Conservation (phyloP, 2,888 invertebrate species). For the Alsophila aescularia region DNA sequence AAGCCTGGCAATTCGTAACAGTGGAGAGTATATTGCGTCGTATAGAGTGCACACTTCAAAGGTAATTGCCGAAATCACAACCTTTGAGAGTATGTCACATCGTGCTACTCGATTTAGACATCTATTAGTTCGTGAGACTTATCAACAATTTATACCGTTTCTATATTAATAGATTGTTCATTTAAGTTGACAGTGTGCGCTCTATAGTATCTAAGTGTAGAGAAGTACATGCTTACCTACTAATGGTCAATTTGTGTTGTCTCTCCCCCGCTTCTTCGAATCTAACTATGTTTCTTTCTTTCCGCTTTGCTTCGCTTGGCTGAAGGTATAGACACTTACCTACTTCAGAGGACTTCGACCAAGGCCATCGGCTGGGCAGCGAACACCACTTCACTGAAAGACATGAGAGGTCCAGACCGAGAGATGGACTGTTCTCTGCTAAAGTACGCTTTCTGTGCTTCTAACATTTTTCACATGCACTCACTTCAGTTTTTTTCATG, state of each 20-base stretch:
- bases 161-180: no score
- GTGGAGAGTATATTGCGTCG: constrained; percentile 6
- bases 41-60: background rate
- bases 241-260: background rate
- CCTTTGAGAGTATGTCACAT: no score
- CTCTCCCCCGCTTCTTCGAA: constrained; percentile 6
- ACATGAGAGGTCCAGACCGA: constrained; percentile 87
- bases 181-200: background rate
- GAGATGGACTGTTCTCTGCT: constrained; percentile 88
- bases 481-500: background rate
- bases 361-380: constrained; percentile 88
- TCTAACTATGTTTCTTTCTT: constrained; percentile 65
- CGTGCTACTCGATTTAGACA: no score
- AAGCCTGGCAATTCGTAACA: constrained; percentile 2
- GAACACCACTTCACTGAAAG: constrained; percentile 89
- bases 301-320: constrained; percentile 77
- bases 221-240: no score
- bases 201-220: background rate
- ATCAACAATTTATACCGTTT: no score
- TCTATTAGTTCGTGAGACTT: no score
- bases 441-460: constrained; percentile 85
- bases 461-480: constrained; percentile 18
- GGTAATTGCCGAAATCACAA: background rate
- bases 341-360: constrained; percentile 88
- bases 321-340: constrained; percentile 89